Evolutionary conservation across 2,113 vertebrate genomes (phyloP).

Genomic region (Sylvia atricapilla): DNA sequence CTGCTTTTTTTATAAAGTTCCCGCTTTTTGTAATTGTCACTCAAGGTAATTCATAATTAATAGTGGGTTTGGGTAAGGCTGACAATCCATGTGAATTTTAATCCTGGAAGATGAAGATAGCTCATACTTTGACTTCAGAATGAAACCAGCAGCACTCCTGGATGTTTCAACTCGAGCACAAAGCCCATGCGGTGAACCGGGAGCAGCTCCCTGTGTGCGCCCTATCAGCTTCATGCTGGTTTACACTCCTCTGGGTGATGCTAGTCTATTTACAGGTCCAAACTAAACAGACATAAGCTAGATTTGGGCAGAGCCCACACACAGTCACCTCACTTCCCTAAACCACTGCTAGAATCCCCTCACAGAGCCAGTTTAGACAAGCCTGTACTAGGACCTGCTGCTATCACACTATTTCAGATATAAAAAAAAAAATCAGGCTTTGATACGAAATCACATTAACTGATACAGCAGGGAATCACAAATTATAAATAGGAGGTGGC

Average conservation of each 20-base stretch:
- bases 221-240: neutral
- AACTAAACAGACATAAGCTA: neutral
- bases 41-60: neutral
- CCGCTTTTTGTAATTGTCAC: neutral
- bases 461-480: neutral
- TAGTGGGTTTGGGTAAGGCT: neutral
- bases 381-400: neutral
- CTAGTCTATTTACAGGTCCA: neutral
- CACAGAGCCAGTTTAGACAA: neutral
- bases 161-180: neutral
- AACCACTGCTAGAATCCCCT: neutral
- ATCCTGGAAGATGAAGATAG: neutral
- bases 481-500: conserved; percentile 55
- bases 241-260: neutral
- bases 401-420: neutral
- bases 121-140: neutral
- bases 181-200: accelerated
- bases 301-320: neutral
- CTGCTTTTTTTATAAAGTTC: accelerated
- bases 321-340: neutral
- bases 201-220: accelerated
- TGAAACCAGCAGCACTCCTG: neutral
- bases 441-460: neutral
- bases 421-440: neutral
- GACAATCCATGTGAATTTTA: neutral